Evolutionary conservation across 2,888 invertebrate genomes (phyloP), one percentile per base, ranked within the genome.

Genomic region (Archaeoteleia sp.): DNA sequence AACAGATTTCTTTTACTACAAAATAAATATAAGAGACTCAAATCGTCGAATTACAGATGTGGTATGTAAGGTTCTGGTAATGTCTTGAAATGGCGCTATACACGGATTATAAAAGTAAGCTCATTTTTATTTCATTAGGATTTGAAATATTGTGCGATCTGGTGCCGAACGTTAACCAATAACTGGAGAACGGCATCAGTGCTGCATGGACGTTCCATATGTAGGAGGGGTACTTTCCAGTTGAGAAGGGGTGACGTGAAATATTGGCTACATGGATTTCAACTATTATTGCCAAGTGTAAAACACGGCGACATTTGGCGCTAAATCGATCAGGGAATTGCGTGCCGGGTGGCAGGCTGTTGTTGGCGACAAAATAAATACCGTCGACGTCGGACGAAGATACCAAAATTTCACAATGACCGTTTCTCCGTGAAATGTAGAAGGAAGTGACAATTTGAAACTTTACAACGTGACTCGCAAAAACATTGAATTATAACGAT

Each of bases 301-400:
- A 85, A 85, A 84, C 85, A 85, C 79, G 84, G 83, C 79, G 81
- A 84, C 85, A 85, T 85, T 85, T 85, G 85, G 85, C 80, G 82
- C 77, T 81, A 84, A 84, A 83, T 83, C 84, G 84, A 84, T 84
- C 82, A 80, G 70, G 69, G 67, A 62, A 65, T 63, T 72, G 65
- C 54, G 70, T 66, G 43, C 72, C 70, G 78, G 72, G 67, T 68
- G 73, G 70, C 55, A 51, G 54, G 49, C 62, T 55, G 67, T 63
- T 65, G 70, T 63, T 65, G 61, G 62, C 71, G 68, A 70, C 67
- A 63, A 76, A 78, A 76, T 74, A 77, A 77, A 77, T 75, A 46
- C 32, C 55, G 20, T 20, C 9, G 39, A 39, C 23, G n/a, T 20
- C 9, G 10, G 9, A 42, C 14, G 14, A n/a, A 20, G 40, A 48